Base-by-base conservation (phyloP, 2,888 invertebrate genomes). In the Corythucha ciliata region DNA sequence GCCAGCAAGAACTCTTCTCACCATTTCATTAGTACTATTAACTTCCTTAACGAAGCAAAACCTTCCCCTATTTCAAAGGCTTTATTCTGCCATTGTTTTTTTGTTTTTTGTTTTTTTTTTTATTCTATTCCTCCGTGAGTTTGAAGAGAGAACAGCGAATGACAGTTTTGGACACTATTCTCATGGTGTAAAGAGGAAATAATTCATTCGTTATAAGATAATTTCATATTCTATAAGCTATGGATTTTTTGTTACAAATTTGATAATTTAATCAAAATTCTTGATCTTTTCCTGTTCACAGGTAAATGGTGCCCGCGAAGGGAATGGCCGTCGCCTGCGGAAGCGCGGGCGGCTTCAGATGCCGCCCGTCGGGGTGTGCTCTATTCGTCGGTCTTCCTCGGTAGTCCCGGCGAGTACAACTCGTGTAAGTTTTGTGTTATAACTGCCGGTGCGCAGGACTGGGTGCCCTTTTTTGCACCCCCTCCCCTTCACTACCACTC, bases 271-370 rank as follows among this genome's bases (percentile, higher is more conserved):
- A 41, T 18, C 12, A 12, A 18, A 41, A 5, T 45, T 41, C 14
- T 45, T 46, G 44, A 44, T 37, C 56, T 42, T 57, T 51, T 33
- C 64, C 64, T 63, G 65, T 63, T 78, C 79, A 10, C 77, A 89
- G 88, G 87, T 72, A 88, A 88, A 79, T 88, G 88, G 88, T 88
- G 88, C 78, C 81, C 81, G 67, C 79, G 87, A 71, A 80, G 88
- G 72, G 88, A 88, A 71, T 88, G 88, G 88, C 86, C 83, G 63
- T 83, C 84, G 64, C 85, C 84, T 64, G 83, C 83, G 63, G 87
- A 88, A 71, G 83, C 86, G 64, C 74, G 71, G 62, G 68, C 80
- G 72, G 80, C 79, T 69, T 77, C 76, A 58, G 77, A 81, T 65
- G 81, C 79, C 62, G 79, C 81, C 68, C 82, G 88, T 73, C 80